Conservation (phyloP, 1,140 invertebrate species). For the Luehdorfia chinensis region DNA sequence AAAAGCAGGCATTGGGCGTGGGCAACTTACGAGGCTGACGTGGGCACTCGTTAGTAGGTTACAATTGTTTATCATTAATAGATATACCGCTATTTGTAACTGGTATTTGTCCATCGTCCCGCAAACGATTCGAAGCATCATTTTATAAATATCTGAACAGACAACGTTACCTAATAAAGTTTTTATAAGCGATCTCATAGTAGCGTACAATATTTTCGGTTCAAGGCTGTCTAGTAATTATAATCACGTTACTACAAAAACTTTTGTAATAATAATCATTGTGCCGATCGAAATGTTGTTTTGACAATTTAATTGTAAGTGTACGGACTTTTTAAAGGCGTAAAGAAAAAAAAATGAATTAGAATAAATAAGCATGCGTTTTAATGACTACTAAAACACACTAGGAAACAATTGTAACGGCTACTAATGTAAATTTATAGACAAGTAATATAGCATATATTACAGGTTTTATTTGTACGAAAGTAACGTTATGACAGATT, state of each 20-base stretch:
- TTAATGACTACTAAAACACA: no score
- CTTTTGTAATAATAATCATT: constrained; percentile 1
- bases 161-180: constrained; percentile 5
- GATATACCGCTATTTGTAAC: constrained; percentile 8
- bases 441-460: no score
- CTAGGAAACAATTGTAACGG: no score
- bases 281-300: background rate
- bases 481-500: no score
- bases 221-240: constrained; percentile 8
- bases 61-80: constrained; percentile 14
- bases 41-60: constrained; percentile 6
- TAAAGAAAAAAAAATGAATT: no score
- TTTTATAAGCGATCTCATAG: background rate
- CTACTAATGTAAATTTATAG: no score
- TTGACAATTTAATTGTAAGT: background rate
- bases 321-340: background rate
- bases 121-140: background rate
- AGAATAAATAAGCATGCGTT: no score
- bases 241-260: background rate
- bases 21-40: background rate
- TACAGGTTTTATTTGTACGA: no score
- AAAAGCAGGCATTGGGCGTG: no score
- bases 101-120: background rate
- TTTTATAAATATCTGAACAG: background rate
- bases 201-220: background rate